Conservation (phyloP, 2,888 invertebrate genomes). For the Ophonus ardosiacus region DNA sequence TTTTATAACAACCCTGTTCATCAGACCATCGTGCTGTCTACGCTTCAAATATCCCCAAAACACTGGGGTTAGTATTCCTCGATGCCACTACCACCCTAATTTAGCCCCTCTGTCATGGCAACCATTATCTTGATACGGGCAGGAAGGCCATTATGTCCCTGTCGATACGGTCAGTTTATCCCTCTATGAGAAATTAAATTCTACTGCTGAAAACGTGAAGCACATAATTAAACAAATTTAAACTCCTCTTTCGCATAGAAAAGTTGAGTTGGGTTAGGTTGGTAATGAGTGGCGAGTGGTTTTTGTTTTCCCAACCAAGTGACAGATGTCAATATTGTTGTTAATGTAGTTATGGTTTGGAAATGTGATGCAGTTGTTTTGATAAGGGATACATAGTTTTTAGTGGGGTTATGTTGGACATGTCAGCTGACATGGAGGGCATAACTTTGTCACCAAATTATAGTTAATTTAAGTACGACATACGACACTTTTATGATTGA, state of each 20-base stretch:
- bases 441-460: not conserved
- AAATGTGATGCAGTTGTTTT: slow-evolving; percentile 7
- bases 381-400: slow-evolving; percentile 7
- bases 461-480: not conserved
- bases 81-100: slow-evolving; percentile 18
- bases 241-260: not conserved
- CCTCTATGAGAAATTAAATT: slow-evolving; percentile 42
- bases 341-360: not conserved
- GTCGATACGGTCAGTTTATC: slow-evolving; percentile 53
- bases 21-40: slow-evolving; percentile 1
- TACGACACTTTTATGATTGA: not conserved
- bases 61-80: not conserved
- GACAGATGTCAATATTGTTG: slow-evolving; percentile 28
- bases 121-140: slow-evolving; percentile 54
- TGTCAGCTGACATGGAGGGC: not conserved
- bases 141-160: slow-evolving; percentile 28
- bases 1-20: no score
- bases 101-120: slow-evolving; percentile 34
- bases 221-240: slow-evolving; percentile 55
- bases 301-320: not conserved
- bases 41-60: slow-evolving; percentile 11
- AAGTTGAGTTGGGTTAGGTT: slow-evolving; percentile 3
- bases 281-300: not conserved
- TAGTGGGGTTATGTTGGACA: not conserved
- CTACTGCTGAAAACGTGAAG: slow-evolving; percentile 33